Evolutionary conservation across 2,113 vertebrate species (phyloP).

Genomic region (Cichladusa arquata): DNA sequence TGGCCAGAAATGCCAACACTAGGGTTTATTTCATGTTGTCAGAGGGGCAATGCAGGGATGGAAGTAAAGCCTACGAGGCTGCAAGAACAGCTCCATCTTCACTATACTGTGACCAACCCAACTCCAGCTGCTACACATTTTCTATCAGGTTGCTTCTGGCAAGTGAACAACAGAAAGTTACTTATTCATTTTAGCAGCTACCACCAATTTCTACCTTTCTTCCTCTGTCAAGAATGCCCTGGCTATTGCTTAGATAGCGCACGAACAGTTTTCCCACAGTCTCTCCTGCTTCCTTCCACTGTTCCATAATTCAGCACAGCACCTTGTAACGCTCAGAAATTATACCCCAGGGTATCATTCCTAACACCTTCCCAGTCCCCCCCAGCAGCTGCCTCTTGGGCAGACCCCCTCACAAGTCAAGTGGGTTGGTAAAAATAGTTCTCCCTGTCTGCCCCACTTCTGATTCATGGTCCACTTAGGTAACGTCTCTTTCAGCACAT

Average conservation of each 20-base stretch:
- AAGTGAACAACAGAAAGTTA: not conserved
- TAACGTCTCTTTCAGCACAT: constrained; percentile 68
- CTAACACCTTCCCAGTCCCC: not conserved
- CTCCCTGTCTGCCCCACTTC: constrained; percentile 47
- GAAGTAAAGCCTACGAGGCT: rapidly evolving
- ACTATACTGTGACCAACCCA: not conserved
- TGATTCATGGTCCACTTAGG: constrained; percentile 74
- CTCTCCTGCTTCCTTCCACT: not conserved
- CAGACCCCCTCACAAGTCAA: constrained; percentile 32
- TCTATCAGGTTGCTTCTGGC: not conserved
- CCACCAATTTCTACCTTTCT: constrained; percentile 2
- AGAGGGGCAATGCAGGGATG: not conserved
- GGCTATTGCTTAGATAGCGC: not conserved
- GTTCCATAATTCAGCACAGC: not conserved
- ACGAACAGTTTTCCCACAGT: not conserved
- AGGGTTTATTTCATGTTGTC: not conserved
- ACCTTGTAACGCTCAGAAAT: not conserved
- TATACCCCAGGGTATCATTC: not conserved
- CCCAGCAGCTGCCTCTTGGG: not conserved
- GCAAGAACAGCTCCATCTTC: not conserved
- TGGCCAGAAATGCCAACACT: not conserved
- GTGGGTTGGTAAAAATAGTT: constrained; percentile 45
- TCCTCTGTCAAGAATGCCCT: not conserved
- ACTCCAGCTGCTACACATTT: not conserved
- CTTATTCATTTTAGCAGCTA: not conserved